Base-by-base conservation (phyloP, 2,888 invertebrate species). In the Protophormia terraenovae region DNA sequence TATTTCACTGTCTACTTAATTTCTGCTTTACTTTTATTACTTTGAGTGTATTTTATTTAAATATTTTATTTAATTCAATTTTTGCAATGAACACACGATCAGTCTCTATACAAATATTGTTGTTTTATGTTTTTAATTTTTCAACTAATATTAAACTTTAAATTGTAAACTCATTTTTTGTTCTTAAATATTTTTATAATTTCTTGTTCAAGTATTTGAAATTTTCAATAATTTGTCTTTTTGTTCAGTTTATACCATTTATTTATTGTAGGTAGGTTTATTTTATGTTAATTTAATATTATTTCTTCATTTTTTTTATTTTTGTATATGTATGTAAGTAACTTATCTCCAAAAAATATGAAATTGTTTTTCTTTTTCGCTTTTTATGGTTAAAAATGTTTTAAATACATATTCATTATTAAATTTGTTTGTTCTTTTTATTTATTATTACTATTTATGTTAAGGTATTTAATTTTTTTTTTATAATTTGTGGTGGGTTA, bases 81-180 rank as follows among this genome's bases (percentile, higher is more conserved):
- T 81, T 84, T 79, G 78, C 86, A 84, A 86, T 88, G 87, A 88
- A 88, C 87, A 88, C 87, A 87, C 87, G 84, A 87, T 88, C 88
- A 88, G 88, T 88, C 88, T 88, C 87, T 87, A 87, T 87, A 87
- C 86, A 88, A 86, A 88, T 87, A 87, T 72, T 84, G 83, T 76
- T 71, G 38, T 41, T 76, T 72, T 73, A 62, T 53, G 27, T 41
- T 4, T 5, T n/a, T n/a, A n/a, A n/a, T n/a, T n/a, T n/a, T n/a
- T n/a, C n/a, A n/a, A n/a, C 7, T 78, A 60, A 47, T 69, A 6
- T 60, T 55, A 45, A 72, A 79, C 69, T 83, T 86, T 64, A 24
- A 83, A 73, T 47, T 80, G 58, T 60, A 73, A 60, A 58, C 66
- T 84, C 16, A 71, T 47, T 62, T 62, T 60, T 50, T 55, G 19